Evolutionary conservation across 2,113 vertebrate species (phyloP).

Genomic region (Strigops habroptila): DNA sequence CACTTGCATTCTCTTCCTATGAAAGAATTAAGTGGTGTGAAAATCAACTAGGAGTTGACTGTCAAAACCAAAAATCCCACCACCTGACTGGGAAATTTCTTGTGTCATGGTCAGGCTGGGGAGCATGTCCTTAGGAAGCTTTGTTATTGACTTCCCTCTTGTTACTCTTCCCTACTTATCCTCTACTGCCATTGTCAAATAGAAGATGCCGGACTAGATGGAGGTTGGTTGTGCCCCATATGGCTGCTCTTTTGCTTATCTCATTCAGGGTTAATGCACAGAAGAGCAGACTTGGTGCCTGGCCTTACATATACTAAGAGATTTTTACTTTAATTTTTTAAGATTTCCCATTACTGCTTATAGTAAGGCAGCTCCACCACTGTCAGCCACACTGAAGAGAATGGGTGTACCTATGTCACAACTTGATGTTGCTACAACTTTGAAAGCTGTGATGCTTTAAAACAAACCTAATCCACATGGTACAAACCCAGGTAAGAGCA

Average conservation of each 20-base stretch:
- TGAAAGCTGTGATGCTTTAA: not conserved
- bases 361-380: not conserved
- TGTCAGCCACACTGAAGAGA: not conserved
- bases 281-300: not conserved
- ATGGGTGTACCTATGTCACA: accelerated
- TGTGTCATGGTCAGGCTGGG: not conserved
- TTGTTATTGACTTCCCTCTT: not conserved
- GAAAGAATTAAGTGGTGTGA: not conserved
- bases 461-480: not conserved
- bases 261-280: not conserved
- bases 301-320: not conserved
- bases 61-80: not conserved
- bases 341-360: not conserved
- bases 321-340: not conserved
- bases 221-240: not conserved
- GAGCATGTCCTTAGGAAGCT: not conserved
- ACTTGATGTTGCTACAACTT: not conserved
- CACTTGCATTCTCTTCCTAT: not conserved
- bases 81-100: not conserved
- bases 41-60: not conserved
- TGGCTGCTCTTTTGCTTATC: not conserved
- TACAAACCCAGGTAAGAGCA: not conserved
- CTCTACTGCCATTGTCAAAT: not conserved
- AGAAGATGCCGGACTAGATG: not conserved
- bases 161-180: not conserved